Conservation (phyloP, 37 sponge, comb jelly and placozoan species). For the Eunapius fragilis region DNA sequence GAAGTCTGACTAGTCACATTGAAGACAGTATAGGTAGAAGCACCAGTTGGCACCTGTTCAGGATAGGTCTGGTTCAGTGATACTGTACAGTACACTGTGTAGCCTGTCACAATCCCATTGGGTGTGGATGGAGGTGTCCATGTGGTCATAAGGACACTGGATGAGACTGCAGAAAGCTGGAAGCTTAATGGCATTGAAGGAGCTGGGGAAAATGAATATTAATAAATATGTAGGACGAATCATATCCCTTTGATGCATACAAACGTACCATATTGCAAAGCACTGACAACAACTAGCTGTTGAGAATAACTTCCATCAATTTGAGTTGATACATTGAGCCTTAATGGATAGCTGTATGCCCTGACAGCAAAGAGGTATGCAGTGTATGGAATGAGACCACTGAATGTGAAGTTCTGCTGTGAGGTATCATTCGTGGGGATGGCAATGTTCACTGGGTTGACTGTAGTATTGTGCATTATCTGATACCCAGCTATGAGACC, state of each 20-base stretch:
- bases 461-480: background rate
- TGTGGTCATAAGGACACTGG: constrained; percentile 1
- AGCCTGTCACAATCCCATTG: constrained; percentile 33
- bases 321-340: background rate
- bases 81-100: constrained; percentile 23
- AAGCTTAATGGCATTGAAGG: constrained; percentile 30
- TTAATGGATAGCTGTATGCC: constrained; percentile 29
- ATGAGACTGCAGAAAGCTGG: background rate
- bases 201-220: constrained; percentile 1
- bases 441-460: background rate
- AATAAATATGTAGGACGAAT: background rate
- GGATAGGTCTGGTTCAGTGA: constrained; percentile 12
- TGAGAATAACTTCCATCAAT: background rate
- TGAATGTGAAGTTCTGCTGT: background rate
- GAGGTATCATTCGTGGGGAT: constrained; percentile 24
- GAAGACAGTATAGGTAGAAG: background rate
- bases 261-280: constrained; percentile 30
- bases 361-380: constrained; percentile 23
- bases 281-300: background rate
- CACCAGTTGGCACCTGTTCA: background rate
- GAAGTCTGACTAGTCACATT: background rate
- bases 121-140: constrained; percentile 21
- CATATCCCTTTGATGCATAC: background rate
- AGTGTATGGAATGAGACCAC: constrained; percentile 6
- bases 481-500: constrained; percentile 12